phyloP scores from a whole-genome alignment of 2,888 invertebrate genomes.

The Epinotia bilunana region DNA sequence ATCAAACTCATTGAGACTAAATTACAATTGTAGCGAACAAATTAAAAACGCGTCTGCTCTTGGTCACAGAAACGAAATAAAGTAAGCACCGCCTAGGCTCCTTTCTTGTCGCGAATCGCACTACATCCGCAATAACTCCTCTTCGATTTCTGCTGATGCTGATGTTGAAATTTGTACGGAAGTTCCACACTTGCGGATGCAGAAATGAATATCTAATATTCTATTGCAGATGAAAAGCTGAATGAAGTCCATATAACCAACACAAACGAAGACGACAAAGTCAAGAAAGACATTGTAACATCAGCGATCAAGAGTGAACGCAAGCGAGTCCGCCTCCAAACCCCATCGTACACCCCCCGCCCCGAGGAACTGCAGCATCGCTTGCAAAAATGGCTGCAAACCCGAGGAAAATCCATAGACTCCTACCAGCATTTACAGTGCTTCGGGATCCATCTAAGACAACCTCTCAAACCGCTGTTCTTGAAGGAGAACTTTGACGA shows the following conservation, averaged over 20 bases:
- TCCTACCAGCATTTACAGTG: conserved; percentile 83
- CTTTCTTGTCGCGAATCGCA: too few relatives aligned
- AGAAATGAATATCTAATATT: not conserved
- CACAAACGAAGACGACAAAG: conserved; percentile 64
- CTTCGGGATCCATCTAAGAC: conserved; percentile 72
- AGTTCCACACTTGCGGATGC: too few relatives aligned
- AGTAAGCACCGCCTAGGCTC: too few relatives aligned
- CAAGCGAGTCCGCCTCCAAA: conserved; percentile 74
- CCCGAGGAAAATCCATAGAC: conserved; percentile 77
- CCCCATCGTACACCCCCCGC: conserved; percentile 70
- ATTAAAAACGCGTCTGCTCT: too few relatives aligned
- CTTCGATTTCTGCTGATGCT: too few relatives aligned
- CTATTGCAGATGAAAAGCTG: conserved; percentile 61
- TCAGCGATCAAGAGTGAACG: conserved; percentile 76
- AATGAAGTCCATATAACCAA: conserved; percentile 63
- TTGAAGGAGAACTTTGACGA: conserved; percentile 62
- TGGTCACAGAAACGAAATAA: too few relatives aligned
- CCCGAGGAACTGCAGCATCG: conserved; percentile 72
- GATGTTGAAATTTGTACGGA: too few relatives aligned
- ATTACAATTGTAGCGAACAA: too few relatives aligned
- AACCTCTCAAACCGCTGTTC: conserved; percentile 51
- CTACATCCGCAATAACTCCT: too few relatives aligned
- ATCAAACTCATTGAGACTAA: too few relatives aligned
- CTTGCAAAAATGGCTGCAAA: conserved; percentile 81
- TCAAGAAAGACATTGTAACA: conserved; percentile 61